Percentiles rank a stretch among this genome's conserved stretches.
These are phyloP conservation scores for Rhagologus leucostigma DNA, from an alignment of 2,113 vertebrate species.

Conservation along the genomic window DNA sequence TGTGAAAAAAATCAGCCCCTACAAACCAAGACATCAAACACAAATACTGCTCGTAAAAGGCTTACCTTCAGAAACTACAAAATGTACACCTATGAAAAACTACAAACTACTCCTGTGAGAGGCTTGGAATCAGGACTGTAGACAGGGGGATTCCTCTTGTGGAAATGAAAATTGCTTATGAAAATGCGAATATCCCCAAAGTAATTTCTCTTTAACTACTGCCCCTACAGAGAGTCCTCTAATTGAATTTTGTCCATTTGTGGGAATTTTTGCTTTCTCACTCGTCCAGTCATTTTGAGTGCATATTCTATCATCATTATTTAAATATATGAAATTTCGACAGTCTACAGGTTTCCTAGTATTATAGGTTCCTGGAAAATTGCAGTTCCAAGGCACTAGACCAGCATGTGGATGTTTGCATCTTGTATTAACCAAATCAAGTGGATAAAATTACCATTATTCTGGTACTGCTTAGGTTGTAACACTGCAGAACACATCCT, in stretches of 20 bases:
- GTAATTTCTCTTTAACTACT: slow-evolving; percentile 29
- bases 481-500: neutral
- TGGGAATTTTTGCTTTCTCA: neutral
- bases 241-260: slow-evolving; percentile 14
- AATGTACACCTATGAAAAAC: slow-evolving; percentile 1
- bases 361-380: neutral
- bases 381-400: neutral
- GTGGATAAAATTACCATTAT: neutral
- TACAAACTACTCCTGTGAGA: slow-evolving; percentile 33
- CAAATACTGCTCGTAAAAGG: slow-evolving; percentile 41
- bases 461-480: neutral
- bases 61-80: slow-evolving; percentile 19
- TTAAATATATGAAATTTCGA: neutral
- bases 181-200: neutral
- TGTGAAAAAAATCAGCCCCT: neutral
- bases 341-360: neutral
- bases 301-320: neutral
- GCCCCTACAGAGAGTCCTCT: neutral
- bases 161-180: slow-evolving; percentile 41
- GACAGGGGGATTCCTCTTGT: neutral
- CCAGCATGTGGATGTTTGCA: neutral
- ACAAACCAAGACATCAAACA: neutral
- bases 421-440: neutral
- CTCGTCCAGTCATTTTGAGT: neutral
- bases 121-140: neutral